A percentile compares a stretch with the other conserved stretches of the same genome.
These are phyloP conservation scores for Empis stercorea DNA, from an alignment of 2,888 invertebrate genomes.

Conservation along the genomic window DNA sequence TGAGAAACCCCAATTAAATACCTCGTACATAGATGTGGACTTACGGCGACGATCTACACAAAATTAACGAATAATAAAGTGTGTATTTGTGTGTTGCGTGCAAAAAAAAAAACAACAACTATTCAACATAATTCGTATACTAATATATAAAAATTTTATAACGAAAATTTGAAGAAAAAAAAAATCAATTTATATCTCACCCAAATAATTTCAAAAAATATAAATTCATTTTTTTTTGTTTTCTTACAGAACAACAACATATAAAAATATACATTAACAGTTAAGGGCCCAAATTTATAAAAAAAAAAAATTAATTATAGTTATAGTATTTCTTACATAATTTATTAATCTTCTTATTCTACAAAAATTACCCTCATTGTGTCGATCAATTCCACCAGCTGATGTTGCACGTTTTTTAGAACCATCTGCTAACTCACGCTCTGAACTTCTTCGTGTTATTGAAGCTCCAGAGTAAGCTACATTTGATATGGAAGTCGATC, in stretches of 20 bases:
- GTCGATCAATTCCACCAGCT: slow-evolving; percentile 56
- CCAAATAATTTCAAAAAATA: neutral
- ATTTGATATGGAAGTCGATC: slow-evolving; percentile 82
- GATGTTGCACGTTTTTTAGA: slow-evolving; percentile 64
- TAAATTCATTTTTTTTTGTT: no score
- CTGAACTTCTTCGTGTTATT: slow-evolving; percentile 72
- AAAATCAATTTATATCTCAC: neutral
- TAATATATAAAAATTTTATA: neutral
- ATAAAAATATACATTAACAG: no score
- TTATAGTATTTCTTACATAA: no score
- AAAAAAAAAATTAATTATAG: no score
- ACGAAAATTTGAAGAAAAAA: neutral
- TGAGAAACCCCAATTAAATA: slow-evolving; percentile 50
- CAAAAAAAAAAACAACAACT: slow-evolving; percentile 5
- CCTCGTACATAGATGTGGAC: slow-evolving; percentile 61
- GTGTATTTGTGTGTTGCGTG: neutral
- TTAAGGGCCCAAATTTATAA: no score
- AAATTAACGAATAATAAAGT: no score
- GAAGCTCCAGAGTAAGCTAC: slow-evolving; percentile 67
- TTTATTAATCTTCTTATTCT: no score
- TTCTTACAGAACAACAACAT: no score
- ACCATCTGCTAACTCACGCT: slow-evolving; percentile 60
- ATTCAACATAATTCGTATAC: no score
- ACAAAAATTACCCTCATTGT: slow-evolving; percentile 44
- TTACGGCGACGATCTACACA: slow-evolving; percentile 37